A percentile compares a stretch with the other conserved stretches of the same genome.
Conservation (phyloP, 2,797 vertebrate species). For the Pipistrellus pipistrellus region DNA sequence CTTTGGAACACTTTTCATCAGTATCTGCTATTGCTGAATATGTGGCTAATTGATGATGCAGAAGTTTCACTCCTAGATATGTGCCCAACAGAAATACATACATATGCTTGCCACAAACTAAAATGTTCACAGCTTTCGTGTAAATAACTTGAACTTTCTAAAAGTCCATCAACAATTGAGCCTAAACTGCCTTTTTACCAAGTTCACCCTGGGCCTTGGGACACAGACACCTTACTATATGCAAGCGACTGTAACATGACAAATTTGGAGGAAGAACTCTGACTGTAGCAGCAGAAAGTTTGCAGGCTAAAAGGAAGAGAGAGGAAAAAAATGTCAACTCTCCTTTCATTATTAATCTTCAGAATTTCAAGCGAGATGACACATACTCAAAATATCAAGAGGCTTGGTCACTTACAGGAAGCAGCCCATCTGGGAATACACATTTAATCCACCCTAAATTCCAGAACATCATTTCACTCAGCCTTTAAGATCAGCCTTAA, state of each 20-base stretch:
- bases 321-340: not conserved
- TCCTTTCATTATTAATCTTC: slow-evolving; percentile 33
- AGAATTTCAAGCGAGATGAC: slow-evolving; percentile 28
- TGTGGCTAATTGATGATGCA: not conserved
- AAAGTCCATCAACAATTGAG: not conserved
- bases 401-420: slow-evolving; percentile 61
- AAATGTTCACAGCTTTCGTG: not conserved
- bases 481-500: not conserved
- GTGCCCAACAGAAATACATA: slow-evolving; percentile 10
- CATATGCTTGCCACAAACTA: not conserved
- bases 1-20: not conserved
- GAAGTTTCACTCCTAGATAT: not conserved
- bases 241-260: not conserved
- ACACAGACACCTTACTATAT: not conserved
- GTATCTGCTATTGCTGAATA: not conserved
- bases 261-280: not conserved
- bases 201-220: not conserved
- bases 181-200: slow-evolving; percentile 31
- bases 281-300: not conserved
- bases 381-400: slow-evolving; percentile 68
- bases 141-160: not conserved
- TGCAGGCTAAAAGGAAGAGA: not conserved
- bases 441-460: slow-evolving; percentile 49
- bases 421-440: slow-evolving; percentile 36
- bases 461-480: slow-evolving; percentile 20